Evolutionary conservation across 2,888 invertebrate genomes (phyloP).

Genomic region (Ormyrus labotus): DNA sequence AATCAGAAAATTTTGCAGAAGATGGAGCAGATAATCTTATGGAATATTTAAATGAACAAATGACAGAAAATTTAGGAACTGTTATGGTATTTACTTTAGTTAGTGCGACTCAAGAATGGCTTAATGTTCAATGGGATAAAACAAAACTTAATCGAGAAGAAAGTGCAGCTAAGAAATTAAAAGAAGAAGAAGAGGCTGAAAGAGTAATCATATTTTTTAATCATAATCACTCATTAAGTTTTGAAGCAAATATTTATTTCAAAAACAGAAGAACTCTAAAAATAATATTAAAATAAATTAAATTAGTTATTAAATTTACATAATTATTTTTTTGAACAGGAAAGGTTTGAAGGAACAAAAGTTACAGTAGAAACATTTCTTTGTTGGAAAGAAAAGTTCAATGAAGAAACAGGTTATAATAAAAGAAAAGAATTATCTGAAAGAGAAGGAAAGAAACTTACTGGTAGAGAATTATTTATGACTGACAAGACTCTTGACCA

Average conservation of each 20-base stretch:
- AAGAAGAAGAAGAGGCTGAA: slow-evolving; percentile 92
- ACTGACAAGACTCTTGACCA: slow-evolving; percentile 94
- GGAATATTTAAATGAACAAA: slow-evolving; percentile 83
- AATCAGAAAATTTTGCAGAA: slow-evolving; percentile 86
- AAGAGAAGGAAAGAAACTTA: slow-evolving; percentile 88
- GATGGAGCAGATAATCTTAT: slow-evolving; percentile 81
- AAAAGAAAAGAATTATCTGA: slow-evolving; percentile 84
- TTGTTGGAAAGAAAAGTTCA: slow-evolving; percentile 95
- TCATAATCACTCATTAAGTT: neutral
- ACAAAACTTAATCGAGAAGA: slow-evolving; percentile 85
- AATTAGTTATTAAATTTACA: slow-evolving; percentile 21
- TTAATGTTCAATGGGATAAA: slow-evolving; percentile 90
- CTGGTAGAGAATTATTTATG: slow-evolving; percentile 95
- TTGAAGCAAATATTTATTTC: neutral
- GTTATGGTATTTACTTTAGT: slow-evolving; percentile 98
- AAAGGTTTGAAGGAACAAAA: slow-evolving; percentile 95
- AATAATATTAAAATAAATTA: slow-evolving; percentile 6
- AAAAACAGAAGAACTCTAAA: neutral
- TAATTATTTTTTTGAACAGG: slow-evolving; percentile 76
- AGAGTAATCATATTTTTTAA: slow-evolving; percentile 77
- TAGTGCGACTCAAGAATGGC: slow-evolving; percentile 94
- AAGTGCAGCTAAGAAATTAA: slow-evolving; percentile 81
- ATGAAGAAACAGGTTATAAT: slow-evolving; percentile 89
- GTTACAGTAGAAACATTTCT: slow-evolving; percentile 97
- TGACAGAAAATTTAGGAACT: slow-evolving; percentile 94